Base-by-base conservation (phyloP, 2,797 vertebrate genomes). In the Enteromius fasciolatus region DNA sequence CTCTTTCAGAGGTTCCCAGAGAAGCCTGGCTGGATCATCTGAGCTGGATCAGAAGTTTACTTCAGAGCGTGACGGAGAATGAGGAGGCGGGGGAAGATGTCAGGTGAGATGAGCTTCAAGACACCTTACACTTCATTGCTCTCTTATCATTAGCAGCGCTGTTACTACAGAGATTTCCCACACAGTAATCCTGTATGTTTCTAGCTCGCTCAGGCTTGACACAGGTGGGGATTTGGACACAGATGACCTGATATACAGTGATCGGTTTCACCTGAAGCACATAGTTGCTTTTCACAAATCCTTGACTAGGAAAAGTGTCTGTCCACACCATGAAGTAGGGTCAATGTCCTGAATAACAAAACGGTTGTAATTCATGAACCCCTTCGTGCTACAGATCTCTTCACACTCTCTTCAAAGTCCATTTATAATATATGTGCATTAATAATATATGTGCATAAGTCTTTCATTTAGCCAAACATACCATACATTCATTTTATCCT, bases 21-120 rank as follows among this genome's bases (percentile, higher is more conserved):
- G 86, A 90, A 50, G 91, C 90, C 39, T 93, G 93, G 92, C 88
- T 87, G 80, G 88, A 86, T 83, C 94, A 95, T 89, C 87, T 95
- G 81, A 88, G 84, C 88, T 94, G 92, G 92, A 89, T 95, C 85
- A 90, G 87, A 44, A 54, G 84, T 85, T 92, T 90, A 84, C 90
- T 95, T 86, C 92, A 89, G 88, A 90, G 81, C 83, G 85, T 93
- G 87, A 87, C 88, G 28, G 90, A 93, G 86, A 90, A 92, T 50
- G 89, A 90, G 78, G 89, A 92, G 84, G 90, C 90, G 75, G 76
- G 61, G 1, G 84, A 76, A 79, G 89, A 85, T 69, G 25, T 83
- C 15, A 84, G 84, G 86, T 89, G 90, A 84, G 84, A 80, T 52
- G 36, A 75, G 31, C 57, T 68, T 64, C 14, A 68, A 39, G 59